Evolutionary conservation across 2,797 vertebrate genomes (phyloP).

Genomic region (Botia almorhae): DNA sequence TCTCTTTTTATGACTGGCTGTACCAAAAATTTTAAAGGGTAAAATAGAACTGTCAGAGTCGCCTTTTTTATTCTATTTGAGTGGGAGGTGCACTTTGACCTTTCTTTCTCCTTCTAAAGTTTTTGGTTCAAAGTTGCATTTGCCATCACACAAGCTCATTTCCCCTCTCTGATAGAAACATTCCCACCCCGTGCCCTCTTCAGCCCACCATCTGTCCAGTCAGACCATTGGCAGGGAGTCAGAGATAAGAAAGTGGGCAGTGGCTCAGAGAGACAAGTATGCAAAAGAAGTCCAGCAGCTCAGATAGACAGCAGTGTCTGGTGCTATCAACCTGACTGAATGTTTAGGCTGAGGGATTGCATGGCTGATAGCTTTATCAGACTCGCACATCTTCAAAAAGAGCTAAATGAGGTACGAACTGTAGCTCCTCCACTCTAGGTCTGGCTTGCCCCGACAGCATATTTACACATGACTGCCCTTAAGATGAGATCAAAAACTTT

Average conservation of each 20-base stretch:
- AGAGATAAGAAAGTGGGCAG: constrained; percentile 57
- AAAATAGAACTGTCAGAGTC: not conserved
- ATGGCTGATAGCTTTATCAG: constrained; percentile 71
- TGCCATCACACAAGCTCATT: not conserved
- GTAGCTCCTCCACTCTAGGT: constrained; percentile 49
- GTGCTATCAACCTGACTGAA: constrained; percentile 65
- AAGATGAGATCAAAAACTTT: constrained; percentile 58
- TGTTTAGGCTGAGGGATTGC: constrained; percentile 64
- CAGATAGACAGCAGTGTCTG: constrained; percentile 63
- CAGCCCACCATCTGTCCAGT: constrained; percentile 35
- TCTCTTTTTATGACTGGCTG: not conserved
- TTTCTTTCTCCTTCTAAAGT: not conserved
- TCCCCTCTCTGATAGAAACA: not conserved
- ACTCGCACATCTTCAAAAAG: constrained; percentile 66
- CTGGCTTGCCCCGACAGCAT: constrained; percentile 51
- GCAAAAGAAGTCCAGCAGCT: constrained; percentile 57
- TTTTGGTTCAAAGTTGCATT: constrained; percentile 14
- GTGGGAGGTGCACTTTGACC: not conserved
- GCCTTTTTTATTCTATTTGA: not conserved
- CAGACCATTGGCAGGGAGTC: constrained; percentile 58
- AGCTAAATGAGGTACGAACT: constrained; percentile 65
- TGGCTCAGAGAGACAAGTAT: constrained; percentile 52
- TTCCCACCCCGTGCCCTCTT: constrained; percentile 16
- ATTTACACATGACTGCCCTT: constrained; percentile 59
- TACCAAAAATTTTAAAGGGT: not conserved